phyloP scores from a whole-genome alignment of 1,140 invertebrate species.

The Habropoda laboriosa region DNA sequence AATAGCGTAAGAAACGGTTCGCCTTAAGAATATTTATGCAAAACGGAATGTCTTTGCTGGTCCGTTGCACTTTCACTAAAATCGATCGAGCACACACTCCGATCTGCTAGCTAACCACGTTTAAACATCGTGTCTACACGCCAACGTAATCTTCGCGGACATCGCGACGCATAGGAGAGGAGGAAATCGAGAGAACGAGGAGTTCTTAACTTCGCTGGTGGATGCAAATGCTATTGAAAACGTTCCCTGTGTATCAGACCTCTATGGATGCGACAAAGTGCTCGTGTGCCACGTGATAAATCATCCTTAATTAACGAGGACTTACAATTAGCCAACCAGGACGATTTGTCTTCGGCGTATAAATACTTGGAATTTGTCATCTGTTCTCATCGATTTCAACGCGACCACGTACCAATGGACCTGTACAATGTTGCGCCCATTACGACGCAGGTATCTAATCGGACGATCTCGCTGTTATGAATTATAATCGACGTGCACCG shows the following conservation, averaged over 20 bases:
- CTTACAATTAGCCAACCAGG: neutral
- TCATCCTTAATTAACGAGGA: constrained; percentile 1
- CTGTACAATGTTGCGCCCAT: neutral
- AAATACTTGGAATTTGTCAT: neutral
- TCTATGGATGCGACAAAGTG: neutral
- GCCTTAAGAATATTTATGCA: neutral
- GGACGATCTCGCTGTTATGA: constrained; percentile 43
- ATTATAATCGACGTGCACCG: constrained; percentile 31
- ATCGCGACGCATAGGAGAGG: neutral
- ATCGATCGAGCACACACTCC: neutral
- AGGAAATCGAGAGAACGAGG: no score
- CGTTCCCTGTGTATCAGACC: no score
- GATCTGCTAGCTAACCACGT: neutral
- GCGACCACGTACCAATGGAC: neutral
- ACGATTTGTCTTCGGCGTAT: neutral
- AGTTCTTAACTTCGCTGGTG: neutral
- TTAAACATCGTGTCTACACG: neutral
- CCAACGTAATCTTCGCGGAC: neutral
- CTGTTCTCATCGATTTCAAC: neutral
- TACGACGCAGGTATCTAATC: constrained; percentile 48
- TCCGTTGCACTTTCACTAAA: neutral
- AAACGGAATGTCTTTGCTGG: neutral
- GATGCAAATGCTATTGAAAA: neutral
- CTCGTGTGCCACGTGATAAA: neutral
- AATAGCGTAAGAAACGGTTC: constrained; percentile 10